Conservation (phyloP, 2,797 vertebrate genomes). For the Gymnoscopelus microlampas region DNA sequence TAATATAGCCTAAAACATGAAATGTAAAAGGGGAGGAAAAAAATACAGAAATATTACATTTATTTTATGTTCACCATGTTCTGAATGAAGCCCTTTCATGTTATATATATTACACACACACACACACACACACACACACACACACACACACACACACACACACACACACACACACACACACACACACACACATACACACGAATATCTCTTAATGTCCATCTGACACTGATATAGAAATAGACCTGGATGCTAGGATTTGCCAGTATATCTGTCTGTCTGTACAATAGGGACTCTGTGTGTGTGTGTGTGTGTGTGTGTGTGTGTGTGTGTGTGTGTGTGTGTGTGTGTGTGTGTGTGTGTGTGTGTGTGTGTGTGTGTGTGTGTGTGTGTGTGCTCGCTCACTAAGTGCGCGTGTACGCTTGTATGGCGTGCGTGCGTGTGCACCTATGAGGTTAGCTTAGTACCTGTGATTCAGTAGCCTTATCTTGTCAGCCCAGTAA, state of each 20-base stretch:
- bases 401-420: too few species aligned
- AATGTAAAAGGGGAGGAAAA: too few species aligned
- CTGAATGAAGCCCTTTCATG: too few species aligned
- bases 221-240: constrained; percentile 38
- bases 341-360: constrained; percentile 9
- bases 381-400: neutral
- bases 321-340: constrained; percentile 18
- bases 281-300: constrained; percentile 16
- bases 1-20: neutral
- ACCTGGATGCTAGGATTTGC: neutral
- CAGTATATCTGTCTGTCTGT: neutral
- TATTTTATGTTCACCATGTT: neutral
- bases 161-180: too few species aligned
- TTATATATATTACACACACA: too few species aligned
- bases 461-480: constrained; percentile 55
- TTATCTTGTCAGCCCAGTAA: constrained; percentile 66
- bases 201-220: neutral
- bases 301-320: constrained; percentile 19
- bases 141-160: neutral
- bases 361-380: constrained; percentile 15
- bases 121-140: neutral
- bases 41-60: neutral
- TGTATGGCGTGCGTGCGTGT: constrained; percentile 17
- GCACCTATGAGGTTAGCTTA: constrained; percentile 51
- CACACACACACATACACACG: neutral